A percentile compares a stretch with the other conserved stretches of the same genome.
These are phyloP conservation scores for Esox lucius DNA, from an alignment of 2,797 vertebrate genomes.

Conservation along the genomic window DNA sequence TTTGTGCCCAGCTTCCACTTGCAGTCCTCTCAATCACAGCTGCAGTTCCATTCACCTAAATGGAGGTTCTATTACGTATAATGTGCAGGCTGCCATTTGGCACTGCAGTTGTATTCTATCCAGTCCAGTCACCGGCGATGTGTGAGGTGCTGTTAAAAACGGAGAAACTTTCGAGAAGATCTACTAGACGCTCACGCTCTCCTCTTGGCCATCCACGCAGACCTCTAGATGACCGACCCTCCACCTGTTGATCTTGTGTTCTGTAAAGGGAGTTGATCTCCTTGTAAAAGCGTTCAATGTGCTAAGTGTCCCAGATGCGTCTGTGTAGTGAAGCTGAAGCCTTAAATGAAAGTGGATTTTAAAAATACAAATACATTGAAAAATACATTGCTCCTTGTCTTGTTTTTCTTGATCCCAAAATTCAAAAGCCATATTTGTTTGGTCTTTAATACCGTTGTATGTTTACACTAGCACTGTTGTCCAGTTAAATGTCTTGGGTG, in stretches of 20 bases:
- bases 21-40: neutral
- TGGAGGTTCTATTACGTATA: neutral
- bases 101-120: neutral
- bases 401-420: constrained; percentile 10
- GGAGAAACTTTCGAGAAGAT: neutral
- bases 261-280: constrained; percentile 34
- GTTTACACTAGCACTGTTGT: neutral
- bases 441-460: neutral
- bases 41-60: neutral
- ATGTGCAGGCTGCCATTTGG: neutral
- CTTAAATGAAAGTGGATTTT: constrained; percentile 36
- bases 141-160: neutral
- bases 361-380: constrained; percentile 37
- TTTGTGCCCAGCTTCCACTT: neutral
- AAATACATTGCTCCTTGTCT: neutral
- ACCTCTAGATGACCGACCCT: neutral
- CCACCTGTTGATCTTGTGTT: neutral
- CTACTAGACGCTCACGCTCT: no score
- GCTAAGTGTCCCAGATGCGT: constrained; percentile 12
- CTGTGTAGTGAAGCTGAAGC: constrained; percentile 39
- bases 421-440: neutral
- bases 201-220: neutral
- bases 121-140: neutral
- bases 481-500: neutral
- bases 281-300: constrained; percentile 14